Percentiles rank a stretch among this genome's conserved stretches.
These are phyloP conservation scores for Ictalurus furcatus DNA, from an alignment of 2,113 vertebrate species.

Conservation along the genomic window DNA sequence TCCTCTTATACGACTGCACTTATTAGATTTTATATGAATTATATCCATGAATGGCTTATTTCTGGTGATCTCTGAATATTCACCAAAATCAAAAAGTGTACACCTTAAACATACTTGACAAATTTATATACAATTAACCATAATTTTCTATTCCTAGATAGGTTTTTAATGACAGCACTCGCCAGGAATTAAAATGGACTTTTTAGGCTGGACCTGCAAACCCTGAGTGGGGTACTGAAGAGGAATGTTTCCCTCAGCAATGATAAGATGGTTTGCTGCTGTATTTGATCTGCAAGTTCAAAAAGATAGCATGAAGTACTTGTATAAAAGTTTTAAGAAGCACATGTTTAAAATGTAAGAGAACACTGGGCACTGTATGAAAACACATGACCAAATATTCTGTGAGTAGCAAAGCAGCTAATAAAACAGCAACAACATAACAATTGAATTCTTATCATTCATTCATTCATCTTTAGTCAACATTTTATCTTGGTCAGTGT, in stretches of 20 bases:
- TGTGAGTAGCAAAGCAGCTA: too few species aligned
- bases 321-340: neutral
- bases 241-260: conserved; percentile 84
- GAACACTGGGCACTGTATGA: neutral
- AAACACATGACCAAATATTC: neutral
- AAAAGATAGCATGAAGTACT: neutral
- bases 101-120: too few species aligned
- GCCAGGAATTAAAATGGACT: conserved; percentile 85
- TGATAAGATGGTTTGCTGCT: conserved; percentile 76
- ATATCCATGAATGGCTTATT: too few species aligned
- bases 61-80: too few species aligned
- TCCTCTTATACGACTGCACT: too few species aligned
- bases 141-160: too few species aligned
- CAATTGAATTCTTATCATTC: neutral
- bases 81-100: too few species aligned
- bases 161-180: neutral
- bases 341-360: neutral
- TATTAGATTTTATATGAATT: neutral
- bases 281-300: conserved; percentile 68
- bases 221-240: conserved; percentile 87
- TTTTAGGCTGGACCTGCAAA: conserved; percentile 82
- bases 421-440: too few species aligned
- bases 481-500: neutral
- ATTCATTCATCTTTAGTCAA: neutral
- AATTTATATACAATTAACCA: neutral